Evolutionary conservation across 2,888 invertebrate genomes (phyloP), one percentile per base, ranked within the genome.

Genomic region (Agriopis aurantiaria): DNA sequence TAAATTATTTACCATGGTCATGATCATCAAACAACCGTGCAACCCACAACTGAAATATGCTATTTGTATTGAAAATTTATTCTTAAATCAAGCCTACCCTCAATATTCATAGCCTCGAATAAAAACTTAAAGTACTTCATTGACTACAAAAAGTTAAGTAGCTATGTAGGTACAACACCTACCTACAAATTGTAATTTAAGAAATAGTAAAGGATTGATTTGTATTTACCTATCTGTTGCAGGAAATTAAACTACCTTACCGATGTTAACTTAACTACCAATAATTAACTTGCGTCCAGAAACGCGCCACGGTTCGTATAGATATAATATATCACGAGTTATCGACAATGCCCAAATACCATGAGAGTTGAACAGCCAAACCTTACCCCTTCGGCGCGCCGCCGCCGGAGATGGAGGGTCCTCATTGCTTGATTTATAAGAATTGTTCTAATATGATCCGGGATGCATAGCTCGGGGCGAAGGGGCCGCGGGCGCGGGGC

Each of bases 401-500:
- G 9, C 5, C 64, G 60, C 66, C 58, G 9, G 46, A 68, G 68
- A 59, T 66, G 69, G 68, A 81, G 76, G 79, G 77, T 76, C 74
- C 70, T 81, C 76, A 80, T 81, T 80, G 80, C 69, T 75, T 82
- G 80, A 80, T 80, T 80, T 84, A 82, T 80, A 81, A 77, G 79
- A 77, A 80, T 81, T 79, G 76, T 80, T 81, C 78, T 69, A 74
- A 71, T 69, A 73, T 75, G 73, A 75, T 74, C 73, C 72, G 75
- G 75, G 74, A 73, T 72, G 62, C 71, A 75, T 77, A 75, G 77
- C 73, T 59, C 72, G 75, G 71, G 72, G 79, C 74, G 82, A 79
- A 74, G 82, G 77, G 78, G 75, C 75, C 58, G 58, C 52, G 71
- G 72, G 77, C 75, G 84, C 79, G 82, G 83, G 81, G 83, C 83